phyloP scores from a whole-genome alignment of 2,113 vertebrate genomes.

The Coreoperca whiteheadi region DNA sequence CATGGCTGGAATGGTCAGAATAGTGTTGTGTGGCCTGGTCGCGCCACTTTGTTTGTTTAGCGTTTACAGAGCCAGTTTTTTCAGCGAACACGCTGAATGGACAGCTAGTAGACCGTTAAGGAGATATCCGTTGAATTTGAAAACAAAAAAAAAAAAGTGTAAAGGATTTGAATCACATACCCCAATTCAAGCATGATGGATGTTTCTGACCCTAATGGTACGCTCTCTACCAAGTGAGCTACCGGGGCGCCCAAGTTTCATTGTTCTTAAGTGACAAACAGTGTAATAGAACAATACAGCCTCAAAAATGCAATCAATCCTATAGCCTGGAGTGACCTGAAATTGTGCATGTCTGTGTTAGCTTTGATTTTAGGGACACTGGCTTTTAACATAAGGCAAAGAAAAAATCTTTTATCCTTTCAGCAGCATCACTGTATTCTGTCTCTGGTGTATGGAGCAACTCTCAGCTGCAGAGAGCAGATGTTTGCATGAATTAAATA shows the following conservation, averaged over 20 bases:
- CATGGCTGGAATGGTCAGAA: too few species aligned
- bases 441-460: slow-evolving; percentile 35
- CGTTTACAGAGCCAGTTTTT: too few species aligned
- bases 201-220: too few species aligned
- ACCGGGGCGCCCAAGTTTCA: not conserved
- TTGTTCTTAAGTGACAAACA: not conserved
- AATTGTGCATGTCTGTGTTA: not conserved
- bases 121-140: too few species aligned
- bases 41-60: too few species aligned
- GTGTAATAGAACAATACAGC: not conserved
- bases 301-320: not conserved
- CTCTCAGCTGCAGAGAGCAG: slow-evolving; percentile 57
- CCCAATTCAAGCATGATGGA: too few species aligned
- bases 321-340: not conserved
- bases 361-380: slow-evolving; percentile 12
- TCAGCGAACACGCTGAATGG: too few species aligned
- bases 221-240: too few species aligned
- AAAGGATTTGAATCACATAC: too few species aligned
- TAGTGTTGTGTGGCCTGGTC: too few species aligned
- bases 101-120: too few species aligned
- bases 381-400: slow-evolving; percentile 7
- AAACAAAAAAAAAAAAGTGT: too few species aligned
- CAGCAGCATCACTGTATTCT: slow-evolving; percentile 18
- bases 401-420: slow-evolving; percentile 26
- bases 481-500: slow-evolving; percentile 77